Base-by-base conservation (phyloP, 2,888 invertebrate species). In the Pecten maximus region DNA sequence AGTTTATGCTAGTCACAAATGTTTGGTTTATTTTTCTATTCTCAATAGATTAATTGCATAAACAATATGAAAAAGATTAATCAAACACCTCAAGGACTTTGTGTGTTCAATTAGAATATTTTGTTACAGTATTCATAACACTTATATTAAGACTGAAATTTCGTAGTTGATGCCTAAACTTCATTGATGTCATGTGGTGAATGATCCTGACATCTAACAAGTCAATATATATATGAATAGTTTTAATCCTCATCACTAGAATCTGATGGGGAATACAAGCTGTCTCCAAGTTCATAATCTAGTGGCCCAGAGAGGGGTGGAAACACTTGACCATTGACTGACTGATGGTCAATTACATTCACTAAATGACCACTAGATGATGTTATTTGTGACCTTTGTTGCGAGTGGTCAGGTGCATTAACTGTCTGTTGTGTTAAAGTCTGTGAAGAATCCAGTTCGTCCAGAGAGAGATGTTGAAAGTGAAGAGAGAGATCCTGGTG, bases 401-500 rank as follows among this genome's bases (percentile, higher is more conserved):
- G 74, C 35, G 35, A 35, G 10, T 74, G 74, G 35, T 74, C 74
- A 74, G 35, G 74, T 6, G 10, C 74, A 35, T 0, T 35, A 74
- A 28, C 28, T 74, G 74, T 74, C 74, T 74, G 74, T 8, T 74
- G 28, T 74, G 28, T 0, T 28, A 74, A 74, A 35, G 74, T 35
- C 74, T 90, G 74, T 74, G 74, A 28, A 39, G 92, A 88, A 89
- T 91, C 91, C 87, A 93, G 92, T 28, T 87, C 89, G 87, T 92
- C 92, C 35, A 95, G 91, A 86, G 94, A 90, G 40, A 95, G 89
- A 44, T 94, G 94, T 87, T 95, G 94, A 23, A 95, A 91, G n/a
- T 94, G 94, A 28, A 93, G 91, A 50, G 94, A 93, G 40, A 95
- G 92, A 88, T 96, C 95, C 50, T 95, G 94, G 87, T 95, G 94